A percentile compares a stretch with the other conserved stretches of the same genome.
Conservation (phyloP, 2,888 invertebrate species). For the Miltochrista miniata region DNA sequence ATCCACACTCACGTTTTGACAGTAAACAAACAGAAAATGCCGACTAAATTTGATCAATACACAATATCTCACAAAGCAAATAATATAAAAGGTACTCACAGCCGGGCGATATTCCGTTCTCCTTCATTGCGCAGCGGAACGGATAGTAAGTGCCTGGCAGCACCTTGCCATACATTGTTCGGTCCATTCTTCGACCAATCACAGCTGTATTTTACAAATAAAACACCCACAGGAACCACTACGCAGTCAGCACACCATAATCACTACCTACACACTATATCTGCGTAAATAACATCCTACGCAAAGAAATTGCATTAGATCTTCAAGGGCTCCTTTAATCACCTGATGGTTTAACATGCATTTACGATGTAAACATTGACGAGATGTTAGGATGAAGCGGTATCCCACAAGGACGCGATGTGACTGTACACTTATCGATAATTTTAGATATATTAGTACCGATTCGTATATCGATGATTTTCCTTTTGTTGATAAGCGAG, state of each 20-base stretch:
- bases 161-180: slow-evolving; percentile 95
- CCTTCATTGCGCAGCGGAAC: slow-evolving; percentile 91
- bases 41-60: slow-evolving; percentile 12
- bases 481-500: slow-evolving; percentile 52
- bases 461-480: slow-evolving; percentile 56
- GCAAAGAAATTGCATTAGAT: slow-evolving; percentile 54
- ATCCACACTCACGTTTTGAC: slow-evolving; percentile 21
- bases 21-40: slow-evolving; percentile 24
- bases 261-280: slow-evolving; percentile 68
- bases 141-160: slow-evolving; percentile 93
- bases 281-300: slow-evolving; percentile 56
- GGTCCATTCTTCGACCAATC: slow-evolving; percentile 87
- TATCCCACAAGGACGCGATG: slow-evolving; percentile 48
- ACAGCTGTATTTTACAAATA: slow-evolving; percentile 66
- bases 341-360: slow-evolving; percentile 9
- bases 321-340: slow-evolving; percentile 21
- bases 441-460: slow-evolving; percentile 32
- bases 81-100: slow-evolving; percentile 86
- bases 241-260: slow-evolving; percentile 75
- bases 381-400: slow-evolving; percentile 17
- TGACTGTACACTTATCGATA: slow-evolving; percentile 38
- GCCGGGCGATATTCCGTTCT: slow-evolving; percentile 93
- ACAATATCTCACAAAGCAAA: slow-evolving; percentile 18
- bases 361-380: slow-evolving; percentile 25
- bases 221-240: slow-evolving; percentile 73